Evolutionary conservation across 2,797 vertebrate species (phyloP), one percentile per base, ranked within the genome.

Genomic region (Protosalanx chinensis): DNA sequence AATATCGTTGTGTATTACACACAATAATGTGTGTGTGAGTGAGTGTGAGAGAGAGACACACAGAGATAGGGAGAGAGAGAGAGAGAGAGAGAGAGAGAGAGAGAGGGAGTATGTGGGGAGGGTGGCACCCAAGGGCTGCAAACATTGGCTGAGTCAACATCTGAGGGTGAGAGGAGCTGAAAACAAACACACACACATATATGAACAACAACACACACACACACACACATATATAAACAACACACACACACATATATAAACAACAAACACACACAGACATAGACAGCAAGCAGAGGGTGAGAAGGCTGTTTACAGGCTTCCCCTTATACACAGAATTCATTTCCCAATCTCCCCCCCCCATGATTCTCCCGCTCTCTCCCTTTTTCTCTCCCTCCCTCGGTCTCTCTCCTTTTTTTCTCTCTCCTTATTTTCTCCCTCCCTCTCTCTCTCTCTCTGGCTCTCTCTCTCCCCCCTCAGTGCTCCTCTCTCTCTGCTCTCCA

Each of bases 121-220:
- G 33, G 16, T 33, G 33, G 33, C 33, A n/a, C 33, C 5, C 16
- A 3, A 64, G 62, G 62, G 18, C n/a, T 33, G 32, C n/a, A 64
- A 33, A 64, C 62, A 64, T 20, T 8, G 18, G 35, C 16, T 41
- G 35, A 64, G 62, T 64, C 62, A 64, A 64, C 33, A 33, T 35
- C 32, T 63, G 13, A 37, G 61, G 61, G 30, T 18, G 12, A 16
- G 51, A 56, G 51, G 15, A 35, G 51, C 4, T 16, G 51, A 1
- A 56, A 35, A 35, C 33, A 35, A 4, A 35, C 33, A 35, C 2
- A 35, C 49, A 51, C 49, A 29, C 58, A 23, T 30, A n/a, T 27
- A 27, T 27, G 2, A 33, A 27, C 23, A 27, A 51, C 23, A 32
- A 51, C 49, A 51, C 49, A 51, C 49, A 51, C 49, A 51, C 27